Percentiles rank a stretch among this genome's conserved stretches.
Conservation (phyloP, 2,888 invertebrate species). For the Pseudolycoriella hygida region DNA sequence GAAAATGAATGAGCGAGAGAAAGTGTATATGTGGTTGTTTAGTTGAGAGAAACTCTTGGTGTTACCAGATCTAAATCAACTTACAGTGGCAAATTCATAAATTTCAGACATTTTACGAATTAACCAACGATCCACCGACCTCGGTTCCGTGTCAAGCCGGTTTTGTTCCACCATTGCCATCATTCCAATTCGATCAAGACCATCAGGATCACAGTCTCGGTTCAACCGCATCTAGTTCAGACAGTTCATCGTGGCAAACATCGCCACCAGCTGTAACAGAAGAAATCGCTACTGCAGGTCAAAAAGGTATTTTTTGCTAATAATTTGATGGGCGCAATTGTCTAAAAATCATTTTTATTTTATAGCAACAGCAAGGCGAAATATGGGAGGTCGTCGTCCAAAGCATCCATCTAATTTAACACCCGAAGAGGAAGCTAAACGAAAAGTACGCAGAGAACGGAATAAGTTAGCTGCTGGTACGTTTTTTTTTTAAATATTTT, state of each 20-base stretch:
- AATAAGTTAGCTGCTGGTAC: conserved; percentile 81
- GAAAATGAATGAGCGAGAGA: neutral
- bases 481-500: no score
- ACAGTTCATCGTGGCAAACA: conserved; percentile 25
- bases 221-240: conserved; percentile 26
- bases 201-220: conserved; percentile 21
- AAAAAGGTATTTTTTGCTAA: no score
- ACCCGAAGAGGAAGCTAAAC: conserved; percentile 84
- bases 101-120: conserved; percentile 55
- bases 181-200: conserved; percentile 18
- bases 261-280: conserved; percentile 13
- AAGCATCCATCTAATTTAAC: conserved; percentile 56
- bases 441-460: conserved; percentile 72
- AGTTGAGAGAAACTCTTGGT: no score
- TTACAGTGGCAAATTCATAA: neutral
- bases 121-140: conserved; percentile 59
- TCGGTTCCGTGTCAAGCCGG: conserved; percentile 71
- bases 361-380: conserved; percentile 28
- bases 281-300: conserved; percentile 2
- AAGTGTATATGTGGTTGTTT: no score
- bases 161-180: conserved; percentile 69
- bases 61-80: neutral
- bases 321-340: no score
- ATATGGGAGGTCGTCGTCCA: conserved; percentile 73
- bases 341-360: neutral